Conservation (phyloP, 2,797 vertebrate species). For the Chloroceryle amazona region DNA sequence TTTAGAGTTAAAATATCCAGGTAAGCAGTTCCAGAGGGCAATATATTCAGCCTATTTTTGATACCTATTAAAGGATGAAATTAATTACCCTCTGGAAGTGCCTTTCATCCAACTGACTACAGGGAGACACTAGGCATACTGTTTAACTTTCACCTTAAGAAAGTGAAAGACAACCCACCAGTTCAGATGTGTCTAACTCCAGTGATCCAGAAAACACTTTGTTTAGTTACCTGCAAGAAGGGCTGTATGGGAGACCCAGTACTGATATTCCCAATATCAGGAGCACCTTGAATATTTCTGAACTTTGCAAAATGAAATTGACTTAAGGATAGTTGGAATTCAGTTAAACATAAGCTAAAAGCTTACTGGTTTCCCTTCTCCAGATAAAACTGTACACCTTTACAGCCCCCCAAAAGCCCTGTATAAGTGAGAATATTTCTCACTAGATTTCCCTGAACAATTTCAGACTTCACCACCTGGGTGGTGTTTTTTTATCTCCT, state of each 20-base stretch:
- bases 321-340: background rate
- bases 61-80: background rate
- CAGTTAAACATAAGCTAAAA: background rate
- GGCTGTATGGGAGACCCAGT: fast-evolving
- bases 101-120: background rate
- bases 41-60: background rate
- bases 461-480: background rate
- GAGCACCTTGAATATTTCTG: constrained; percentile 3
- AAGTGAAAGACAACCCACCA: background rate
- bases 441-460: background rate
- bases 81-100: background rate
- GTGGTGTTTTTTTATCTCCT: background rate
- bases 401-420: background rate
- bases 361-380: background rate
- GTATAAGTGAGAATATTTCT: background rate
- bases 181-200: background rate
- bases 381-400: background rate
- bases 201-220: background rate
- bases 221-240: background rate
- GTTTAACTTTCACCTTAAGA: background rate
- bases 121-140: background rate
- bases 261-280: background rate
- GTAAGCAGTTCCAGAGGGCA: background rate
- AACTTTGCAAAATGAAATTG: background rate
- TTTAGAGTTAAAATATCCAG: background rate